A percentile compares a stretch with the other conserved stretches of the same genome.
Conservation (phyloP, 2,888 invertebrate genomes). For the Eupithecia subfuscata region DNA sequence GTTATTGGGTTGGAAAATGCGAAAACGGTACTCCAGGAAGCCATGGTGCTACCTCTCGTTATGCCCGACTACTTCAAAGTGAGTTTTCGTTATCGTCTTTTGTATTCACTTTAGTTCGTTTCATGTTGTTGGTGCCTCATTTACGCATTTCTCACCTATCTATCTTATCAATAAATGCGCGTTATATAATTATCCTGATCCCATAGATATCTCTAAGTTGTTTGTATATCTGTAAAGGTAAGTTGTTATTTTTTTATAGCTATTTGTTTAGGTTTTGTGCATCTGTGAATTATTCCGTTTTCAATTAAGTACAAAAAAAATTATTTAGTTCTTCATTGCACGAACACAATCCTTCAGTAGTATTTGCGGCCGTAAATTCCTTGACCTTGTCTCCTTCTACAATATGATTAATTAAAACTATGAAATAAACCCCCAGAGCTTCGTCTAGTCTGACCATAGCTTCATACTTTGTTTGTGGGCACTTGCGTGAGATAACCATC, state of each 20-base stretch:
- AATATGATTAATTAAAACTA: conserved; percentile 13
- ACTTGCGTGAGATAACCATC: conserved; percentile 64
- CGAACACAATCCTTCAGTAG: neutral
- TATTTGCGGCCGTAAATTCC: conserved; percentile 16
- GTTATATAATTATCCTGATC: neutral
- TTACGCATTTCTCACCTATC: neutral
- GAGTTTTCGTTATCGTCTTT: neutral
- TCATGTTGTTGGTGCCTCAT: neutral
- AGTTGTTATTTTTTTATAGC: too few relatives aligned
- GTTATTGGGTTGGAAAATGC: conserved; percentile 90
- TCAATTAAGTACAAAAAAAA: too few relatives aligned
- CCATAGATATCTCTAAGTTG: neutral
- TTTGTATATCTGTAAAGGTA: neutral
- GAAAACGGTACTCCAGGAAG: conserved; percentile 91
- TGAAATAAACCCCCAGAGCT: conserved; percentile 11
- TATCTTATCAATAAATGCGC: neutral
- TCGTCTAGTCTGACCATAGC: conserved; percentile 42
- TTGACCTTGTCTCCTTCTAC: conserved; percentile 23
- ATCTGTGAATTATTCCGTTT: too few relatives aligned
- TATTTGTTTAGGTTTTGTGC: too few relatives aligned
- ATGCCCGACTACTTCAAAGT: conserved; percentile 96
- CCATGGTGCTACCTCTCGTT: conserved; percentile 92
- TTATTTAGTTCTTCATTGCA: neutral
- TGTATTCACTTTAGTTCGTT: neutral
- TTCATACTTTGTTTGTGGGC: conserved; percentile 61